phyloP scores from a whole-genome alignment of 1,140 invertebrate species.

The Andrena cerasifolii region DNA sequence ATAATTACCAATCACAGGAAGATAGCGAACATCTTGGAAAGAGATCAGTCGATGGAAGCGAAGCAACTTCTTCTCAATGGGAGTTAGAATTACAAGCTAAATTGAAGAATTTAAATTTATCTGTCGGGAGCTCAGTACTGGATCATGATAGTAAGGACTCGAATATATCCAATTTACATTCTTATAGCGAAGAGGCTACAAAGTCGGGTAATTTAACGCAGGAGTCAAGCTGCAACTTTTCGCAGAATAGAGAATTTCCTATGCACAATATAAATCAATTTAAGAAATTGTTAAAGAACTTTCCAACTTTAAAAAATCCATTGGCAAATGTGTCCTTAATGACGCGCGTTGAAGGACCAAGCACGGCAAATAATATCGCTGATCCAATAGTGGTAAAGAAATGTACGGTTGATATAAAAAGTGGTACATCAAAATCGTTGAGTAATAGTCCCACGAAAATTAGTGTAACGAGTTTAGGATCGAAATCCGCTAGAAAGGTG shows the following conservation, averaged over 20 bases:
- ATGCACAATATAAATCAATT: constrained; percentile 29
- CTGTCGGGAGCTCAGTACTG: constrained; percentile 54
- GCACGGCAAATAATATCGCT: constrained; percentile 67
- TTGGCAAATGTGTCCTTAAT: constrained; percentile 4
- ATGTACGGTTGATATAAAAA: constrained; percentile 68
- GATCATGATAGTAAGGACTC: constrained; percentile 22
- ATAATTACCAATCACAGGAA: constrained; percentile 63
- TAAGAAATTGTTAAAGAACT: constrained; percentile 22
- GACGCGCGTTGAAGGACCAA: constrained; percentile 60
- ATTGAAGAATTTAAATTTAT: constrained; percentile 74
- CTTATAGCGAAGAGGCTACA: constrained; percentile 6
- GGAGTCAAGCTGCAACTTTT: constrained; percentile 14
- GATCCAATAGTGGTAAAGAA: constrained; percentile 66
- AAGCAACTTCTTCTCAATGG: constrained; percentile 77
- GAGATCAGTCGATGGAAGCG: constrained; percentile 78
- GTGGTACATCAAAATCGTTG: constrained; percentile 72
- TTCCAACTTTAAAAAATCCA: constrained; percentile 16
- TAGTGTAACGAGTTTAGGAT: constrained; percentile 60
- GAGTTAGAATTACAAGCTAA: constrained; percentile 78
- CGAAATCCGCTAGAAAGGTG: background rate
- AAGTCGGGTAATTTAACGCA: constrained; percentile 11
- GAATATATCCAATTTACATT: constrained; percentile 31
- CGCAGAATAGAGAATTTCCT: constrained; percentile 16
- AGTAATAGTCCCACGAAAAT: constrained; percentile 72
- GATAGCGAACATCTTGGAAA: constrained; percentile 73